Percentiles rank a stretch among this genome's conserved stretches.
phyloP scores from a whole-genome alignment of 2,797 vertebrate species.

The Phyllotis vaccarum region DNA sequence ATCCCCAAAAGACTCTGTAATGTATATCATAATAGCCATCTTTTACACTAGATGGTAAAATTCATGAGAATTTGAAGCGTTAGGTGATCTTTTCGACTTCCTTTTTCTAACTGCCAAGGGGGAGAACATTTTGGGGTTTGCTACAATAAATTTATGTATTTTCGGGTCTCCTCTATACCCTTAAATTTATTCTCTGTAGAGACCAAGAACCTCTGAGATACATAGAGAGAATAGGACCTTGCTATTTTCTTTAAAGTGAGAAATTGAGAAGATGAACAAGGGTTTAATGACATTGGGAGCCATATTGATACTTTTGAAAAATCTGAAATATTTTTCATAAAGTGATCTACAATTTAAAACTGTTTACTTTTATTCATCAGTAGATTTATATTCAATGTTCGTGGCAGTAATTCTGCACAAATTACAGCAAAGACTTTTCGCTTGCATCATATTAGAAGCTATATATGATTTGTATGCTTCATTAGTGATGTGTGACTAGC shows the following conservation, averaged over 20 bases:
- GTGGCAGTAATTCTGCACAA: too few relatives aligned
- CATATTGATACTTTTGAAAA: neutral
- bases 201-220: neutral
- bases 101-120: neutral
- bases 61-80: neutral
- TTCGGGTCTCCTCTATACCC: neutral
- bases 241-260: neutral
- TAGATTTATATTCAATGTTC: neutral
- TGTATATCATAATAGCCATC: neutral
- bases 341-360: neutral
- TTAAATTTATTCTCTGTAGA: neutral
- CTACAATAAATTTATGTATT: neutral
- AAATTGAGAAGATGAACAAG: neutral
- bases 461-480: neutral
- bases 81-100: accelerated
- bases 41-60: too few relatives aligned
- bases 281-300: neutral
- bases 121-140: neutral
- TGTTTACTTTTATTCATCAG: neutral
- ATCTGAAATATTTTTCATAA: neutral
- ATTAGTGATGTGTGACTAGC: neutral
- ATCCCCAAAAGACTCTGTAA: neutral
- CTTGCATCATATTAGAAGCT: neutral
- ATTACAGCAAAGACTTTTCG: neutral
- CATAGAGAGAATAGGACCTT: neutral